Conservation (phyloP, 2,888 invertebrate species). For the Drosophila pegasa region DNA sequence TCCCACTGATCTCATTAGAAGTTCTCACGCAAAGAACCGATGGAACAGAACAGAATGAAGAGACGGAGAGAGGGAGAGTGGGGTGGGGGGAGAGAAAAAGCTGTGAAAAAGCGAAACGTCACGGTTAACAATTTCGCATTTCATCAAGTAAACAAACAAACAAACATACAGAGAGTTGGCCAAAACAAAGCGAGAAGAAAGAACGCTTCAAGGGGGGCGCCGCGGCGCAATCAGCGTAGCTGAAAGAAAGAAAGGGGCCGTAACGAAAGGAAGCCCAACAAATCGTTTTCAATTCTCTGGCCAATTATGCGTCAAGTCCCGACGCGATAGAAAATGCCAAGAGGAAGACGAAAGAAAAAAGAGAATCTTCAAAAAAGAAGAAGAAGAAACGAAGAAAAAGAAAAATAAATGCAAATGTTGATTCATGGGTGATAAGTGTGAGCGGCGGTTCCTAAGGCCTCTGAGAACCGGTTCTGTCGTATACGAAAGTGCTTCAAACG, state of each 20-base stretch:
- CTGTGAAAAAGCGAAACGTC: slow-evolving; percentile 71
- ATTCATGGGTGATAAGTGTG: slow-evolving; percentile 38
- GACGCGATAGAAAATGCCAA: slow-evolving; percentile 4
- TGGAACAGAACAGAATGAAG: slow-evolving; percentile 10
- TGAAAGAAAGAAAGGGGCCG: slow-evolving; percentile 64
- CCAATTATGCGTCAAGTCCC: slow-evolving; percentile 42
- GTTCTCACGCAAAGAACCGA: slow-evolving; percentile 74
- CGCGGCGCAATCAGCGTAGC: slow-evolving; percentile 23
- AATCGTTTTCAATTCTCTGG: slow-evolving; percentile 43
- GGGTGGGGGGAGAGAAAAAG: slow-evolving; percentile 11
- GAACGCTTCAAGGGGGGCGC: slow-evolving; percentile 1
- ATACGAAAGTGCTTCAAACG: slow-evolving; percentile 71
- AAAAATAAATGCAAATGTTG: slow-evolving; percentile 46
- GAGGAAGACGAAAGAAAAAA: slow-evolving; percentile 10
- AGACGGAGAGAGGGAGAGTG: slow-evolving; percentile 1
- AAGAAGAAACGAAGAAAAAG: background rate
- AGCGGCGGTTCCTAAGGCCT: slow-evolving; percentile 53
- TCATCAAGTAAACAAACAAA: slow-evolving; percentile 71
- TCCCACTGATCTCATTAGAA: slow-evolving; percentile 73
- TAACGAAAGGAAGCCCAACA: slow-evolving; percentile 52
- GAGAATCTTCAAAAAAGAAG: slow-evolving; percentile 11
- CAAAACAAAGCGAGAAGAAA: slow-evolving; percentile 47
- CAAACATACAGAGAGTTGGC: slow-evolving; percentile 45
- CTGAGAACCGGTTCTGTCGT: slow-evolving; percentile 71
- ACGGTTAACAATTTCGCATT: slow-evolving; percentile 73